phyloP scores from a whole-genome alignment of 2,888 invertebrate genomes.

The Nymphalis polychloros region DNA sequence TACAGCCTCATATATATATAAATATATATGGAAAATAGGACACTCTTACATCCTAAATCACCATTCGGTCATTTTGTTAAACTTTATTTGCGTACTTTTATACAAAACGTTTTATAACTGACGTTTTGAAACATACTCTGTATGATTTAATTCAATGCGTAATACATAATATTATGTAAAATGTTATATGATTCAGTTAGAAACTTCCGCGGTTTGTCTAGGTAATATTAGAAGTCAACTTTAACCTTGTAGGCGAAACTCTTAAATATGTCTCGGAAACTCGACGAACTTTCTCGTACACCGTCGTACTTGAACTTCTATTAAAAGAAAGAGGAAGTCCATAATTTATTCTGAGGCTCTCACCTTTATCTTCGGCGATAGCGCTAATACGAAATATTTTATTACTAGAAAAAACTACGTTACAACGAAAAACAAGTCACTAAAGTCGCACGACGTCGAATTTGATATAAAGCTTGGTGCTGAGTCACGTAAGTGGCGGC shows the following conservation, averaged over 20 bases:
- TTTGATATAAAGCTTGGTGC: slow-evolving; percentile 72
- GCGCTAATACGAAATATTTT: slow-evolving; percentile 64
- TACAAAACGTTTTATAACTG: too few relatives aligned
- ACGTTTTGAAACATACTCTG: too few relatives aligned
- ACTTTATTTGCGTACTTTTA: too few relatives aligned
- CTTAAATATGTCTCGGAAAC: slow-evolving; percentile 48
- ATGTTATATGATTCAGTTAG: slow-evolving; percentile 24
- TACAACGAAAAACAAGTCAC: slow-evolving; percentile 70
- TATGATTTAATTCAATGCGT: background rate
- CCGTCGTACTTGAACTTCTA: slow-evolving; percentile 51
- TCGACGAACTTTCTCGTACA: slow-evolving; percentile 47
- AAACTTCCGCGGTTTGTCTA: slow-evolving; percentile 42
- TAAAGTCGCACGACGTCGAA: slow-evolving; percentile 67
- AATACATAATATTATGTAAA: background rate
- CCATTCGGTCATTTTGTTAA: slow-evolving; percentile 52
- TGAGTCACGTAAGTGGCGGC: slow-evolving; percentile 72
- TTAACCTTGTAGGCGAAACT: slow-evolving; percentile 44
- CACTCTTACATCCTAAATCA: slow-evolving; percentile 54
- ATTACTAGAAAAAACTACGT: slow-evolving; percentile 59
- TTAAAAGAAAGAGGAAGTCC: slow-evolving; percentile 48
- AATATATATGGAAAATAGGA: background rate
- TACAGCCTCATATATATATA: slow-evolving; percentile 51
- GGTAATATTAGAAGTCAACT: slow-evolving; percentile 38
- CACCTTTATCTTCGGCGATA: slow-evolving; percentile 61
- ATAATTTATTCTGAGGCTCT: slow-evolving; percentile 46